Percentiles rank a stretch among this genome's conserved stretches.
Evolutionary conservation across 2,888 invertebrate genomes (phyloP).

Genomic region (Mellilla xanthometata): DNA sequence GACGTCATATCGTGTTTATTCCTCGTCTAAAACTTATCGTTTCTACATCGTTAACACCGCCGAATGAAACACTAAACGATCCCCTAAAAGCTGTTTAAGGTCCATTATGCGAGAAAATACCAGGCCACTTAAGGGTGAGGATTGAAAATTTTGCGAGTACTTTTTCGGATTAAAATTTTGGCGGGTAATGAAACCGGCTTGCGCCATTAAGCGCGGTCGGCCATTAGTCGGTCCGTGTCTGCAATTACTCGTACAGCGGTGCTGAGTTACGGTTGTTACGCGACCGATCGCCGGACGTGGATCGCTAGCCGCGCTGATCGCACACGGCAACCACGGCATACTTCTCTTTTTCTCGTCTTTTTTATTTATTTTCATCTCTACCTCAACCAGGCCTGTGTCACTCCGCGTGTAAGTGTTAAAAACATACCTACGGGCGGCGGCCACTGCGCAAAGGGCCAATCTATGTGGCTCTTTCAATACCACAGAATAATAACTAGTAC

Average conservation of each 20-base stretch:
- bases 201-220: constrained; percentile 60
- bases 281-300: constrained; percentile 25
- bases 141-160: constrained; percentile 39
- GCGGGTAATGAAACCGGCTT: constrained; percentile 63
- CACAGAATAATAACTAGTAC: too few relatives aligned
- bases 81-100: constrained; percentile 61
- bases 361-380: too few relatives aligned
- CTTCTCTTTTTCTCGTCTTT: too few relatives aligned
- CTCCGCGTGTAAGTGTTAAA: too few relatives aligned
- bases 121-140: constrained; percentile 52
- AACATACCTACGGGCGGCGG: too few relatives aligned
- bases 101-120: constrained; percentile 59
- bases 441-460: too few relatives aligned
- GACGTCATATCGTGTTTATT: constrained; percentile 57
- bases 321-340: too few relatives aligned
- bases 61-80: constrained; percentile 59
- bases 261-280: constrained; percentile 57
- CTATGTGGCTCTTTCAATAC: too few relatives aligned
- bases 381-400: too few relatives aligned
- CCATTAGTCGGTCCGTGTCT: constrained; percentile 64
- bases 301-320: constrained; percentile 20
- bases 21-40: constrained; percentile 59
- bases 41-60: constrained; percentile 65
- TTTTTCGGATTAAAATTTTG: constrained; percentile 68
- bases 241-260: constrained; percentile 66